These are phyloP conservation scores for Cremastobaeus sp. DNA, from an alignment of 2,888 invertebrate species.

Conservation along the genomic window DNA sequence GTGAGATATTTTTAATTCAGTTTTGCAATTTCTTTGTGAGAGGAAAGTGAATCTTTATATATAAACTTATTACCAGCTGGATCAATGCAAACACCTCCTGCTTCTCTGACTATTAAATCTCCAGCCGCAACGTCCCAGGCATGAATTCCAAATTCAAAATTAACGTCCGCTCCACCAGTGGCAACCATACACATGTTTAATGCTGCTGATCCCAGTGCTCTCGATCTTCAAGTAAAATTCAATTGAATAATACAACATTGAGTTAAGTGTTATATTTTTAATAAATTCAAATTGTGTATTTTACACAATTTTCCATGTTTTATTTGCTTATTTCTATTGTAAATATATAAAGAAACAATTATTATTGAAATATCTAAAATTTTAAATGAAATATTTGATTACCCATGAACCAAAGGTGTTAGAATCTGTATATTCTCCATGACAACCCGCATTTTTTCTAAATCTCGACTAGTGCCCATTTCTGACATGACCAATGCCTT, in stretches of 20 bases:
- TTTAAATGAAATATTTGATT: constrained; percentile 63
- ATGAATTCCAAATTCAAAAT: constrained; percentile 96
- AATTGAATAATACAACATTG: no score
- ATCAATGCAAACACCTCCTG: constrained; percentile 94
- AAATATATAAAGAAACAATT: no score
- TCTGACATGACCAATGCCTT: constrained; percentile 88
- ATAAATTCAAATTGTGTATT: no score
- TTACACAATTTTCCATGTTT: no score
- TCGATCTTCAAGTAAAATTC: constrained; percentile 81
- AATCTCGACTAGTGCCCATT: constrained; percentile 87
- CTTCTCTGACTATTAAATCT: constrained; percentile 93
- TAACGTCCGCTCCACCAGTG: constrained; percentile 90
- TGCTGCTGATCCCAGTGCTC: constrained; percentile 94
- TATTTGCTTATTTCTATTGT: no score
- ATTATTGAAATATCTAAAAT: no score
- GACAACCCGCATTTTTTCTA: constrained; percentile 83
- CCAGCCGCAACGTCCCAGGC: constrained; percentile 97
- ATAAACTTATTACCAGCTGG: constrained; percentile 82
- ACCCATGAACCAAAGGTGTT: constrained; percentile 86
- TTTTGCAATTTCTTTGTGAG: no score
- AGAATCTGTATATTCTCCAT: constrained; percentile 84
- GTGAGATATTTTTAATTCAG: no score
- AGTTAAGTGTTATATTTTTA: no score
- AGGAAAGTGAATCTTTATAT: no score
- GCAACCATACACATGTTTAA: constrained; percentile 97